Conservation (phyloP, 2,888 invertebrate species). For the Ptychoptera contaminata region DNA sequence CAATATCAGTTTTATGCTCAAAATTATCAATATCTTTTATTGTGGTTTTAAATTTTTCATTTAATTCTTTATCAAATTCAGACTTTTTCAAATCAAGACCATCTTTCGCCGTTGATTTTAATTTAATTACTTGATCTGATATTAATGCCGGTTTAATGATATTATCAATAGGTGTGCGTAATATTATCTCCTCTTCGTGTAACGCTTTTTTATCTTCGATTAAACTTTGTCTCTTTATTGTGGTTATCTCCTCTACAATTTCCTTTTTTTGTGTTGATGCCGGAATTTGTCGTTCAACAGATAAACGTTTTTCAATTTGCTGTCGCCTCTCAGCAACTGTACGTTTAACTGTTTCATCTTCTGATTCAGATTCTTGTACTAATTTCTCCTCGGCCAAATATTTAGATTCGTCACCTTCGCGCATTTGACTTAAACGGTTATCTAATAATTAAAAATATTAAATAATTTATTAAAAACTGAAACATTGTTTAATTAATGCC, state of each 20-base stretch:
- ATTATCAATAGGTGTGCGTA: conserved; percentile 30
- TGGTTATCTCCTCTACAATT: conserved; percentile 54
- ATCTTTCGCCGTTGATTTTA: conserved; percentile 29
- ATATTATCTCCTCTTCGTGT: conserved; percentile 30
- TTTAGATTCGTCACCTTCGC: conserved; percentile 50
- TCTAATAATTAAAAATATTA: conserved; percentile 16
- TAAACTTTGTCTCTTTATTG: conserved; percentile 48
- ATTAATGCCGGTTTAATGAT: conserved; percentile 26
- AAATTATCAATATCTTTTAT: conserved; percentile 16
- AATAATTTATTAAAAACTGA: background rate
- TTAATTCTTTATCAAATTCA: conserved; percentile 29
- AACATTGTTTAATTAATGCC: background rate
- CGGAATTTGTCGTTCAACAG: conserved; percentile 49
- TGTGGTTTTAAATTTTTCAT: conserved; percentile 27
- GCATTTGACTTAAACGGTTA: conserved; percentile 28
- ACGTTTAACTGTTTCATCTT: conserved; percentile 48
- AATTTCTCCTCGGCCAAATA: conserved; percentile 69
- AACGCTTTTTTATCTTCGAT: conserved; percentile 31
- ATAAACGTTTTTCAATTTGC: conserved; percentile 57
- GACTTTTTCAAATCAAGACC: conserved; percentile 24
- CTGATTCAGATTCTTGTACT: conserved; percentile 42
- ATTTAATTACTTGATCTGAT: conserved; percentile 28
- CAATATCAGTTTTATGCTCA: conserved; percentile 14
- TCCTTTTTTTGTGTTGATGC: conserved; percentile 59
- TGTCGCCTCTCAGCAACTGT: conserved; percentile 62